Evolutionary conservation across 2,888 invertebrate species (phyloP).

Genomic region (Nomada goodeniana): DNA sequence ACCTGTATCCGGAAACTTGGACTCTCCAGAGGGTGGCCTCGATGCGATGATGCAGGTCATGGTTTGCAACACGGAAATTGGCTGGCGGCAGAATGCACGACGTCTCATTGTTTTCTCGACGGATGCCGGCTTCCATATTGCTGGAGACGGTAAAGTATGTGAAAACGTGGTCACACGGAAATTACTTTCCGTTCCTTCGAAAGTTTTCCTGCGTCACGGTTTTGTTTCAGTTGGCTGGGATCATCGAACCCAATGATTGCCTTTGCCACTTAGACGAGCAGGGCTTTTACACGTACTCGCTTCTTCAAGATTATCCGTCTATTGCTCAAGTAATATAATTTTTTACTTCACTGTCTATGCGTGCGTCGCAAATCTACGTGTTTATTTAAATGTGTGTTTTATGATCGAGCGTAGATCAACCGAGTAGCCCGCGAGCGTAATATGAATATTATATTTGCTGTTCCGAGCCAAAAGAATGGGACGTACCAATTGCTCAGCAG

Average conservation of each 20-base stretch:
- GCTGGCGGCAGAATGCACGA: constrained; percentile 91
- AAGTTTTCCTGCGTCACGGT: background rate
- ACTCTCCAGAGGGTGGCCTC: constrained; percentile 92
- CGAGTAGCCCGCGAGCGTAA: constrained; percentile 88
- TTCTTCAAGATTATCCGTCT: constrained; percentile 92
- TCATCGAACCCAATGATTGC: constrained; percentile 90
- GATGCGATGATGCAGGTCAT: constrained; percentile 95
- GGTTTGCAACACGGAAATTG: constrained; percentile 89
- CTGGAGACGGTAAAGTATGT: constrained; percentile 85
- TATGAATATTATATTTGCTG: constrained; percentile 92
- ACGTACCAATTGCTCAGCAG: constrained; percentile 71
- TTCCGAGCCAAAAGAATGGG: constrained; percentile 83
- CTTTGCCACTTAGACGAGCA: constrained; percentile 87
- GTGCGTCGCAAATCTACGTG: background rate
- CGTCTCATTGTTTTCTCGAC: constrained; percentile 92
- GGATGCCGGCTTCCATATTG: constrained; percentile 90
- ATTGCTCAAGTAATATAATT: constrained; percentile 85
- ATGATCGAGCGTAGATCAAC: constrained; percentile 85
- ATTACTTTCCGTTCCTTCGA: background rate
- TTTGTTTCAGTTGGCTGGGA: constrained; percentile 86
- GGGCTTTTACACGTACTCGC: constrained; percentile 86
- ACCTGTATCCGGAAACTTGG: constrained; percentile 86
- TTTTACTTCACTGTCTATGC: background rate
- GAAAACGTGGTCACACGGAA: background rate
- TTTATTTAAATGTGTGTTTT: background rate